Percentiles rank a stretch among this genome's conserved stretches.
These are phyloP conservation scores for Seriola dumerili DNA, from an alignment of 2,113 vertebrate genomes.

Conservation along the genomic window DNA sequence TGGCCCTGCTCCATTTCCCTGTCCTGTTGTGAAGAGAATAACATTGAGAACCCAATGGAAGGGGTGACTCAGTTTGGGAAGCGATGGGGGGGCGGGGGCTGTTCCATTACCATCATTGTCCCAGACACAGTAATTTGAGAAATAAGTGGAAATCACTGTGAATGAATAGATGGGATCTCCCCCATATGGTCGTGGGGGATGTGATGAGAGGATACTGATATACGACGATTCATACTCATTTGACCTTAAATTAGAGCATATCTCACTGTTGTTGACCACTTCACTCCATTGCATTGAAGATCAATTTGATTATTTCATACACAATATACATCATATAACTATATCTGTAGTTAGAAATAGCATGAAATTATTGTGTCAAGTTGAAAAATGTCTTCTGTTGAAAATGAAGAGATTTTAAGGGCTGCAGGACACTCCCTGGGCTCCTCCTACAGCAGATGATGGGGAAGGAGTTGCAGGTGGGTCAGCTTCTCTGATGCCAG, in stretches of 20 bases:
- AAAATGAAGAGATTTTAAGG: too few relatives aligned
- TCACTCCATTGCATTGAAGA: too few relatives aligned
- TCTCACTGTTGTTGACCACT: neutral
- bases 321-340: too few relatives aligned
- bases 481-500: neutral
- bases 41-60: neutral
- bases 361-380: too few relatives aligned
- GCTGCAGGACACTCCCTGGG: neutral
- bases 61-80: neutral
- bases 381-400: too few relatives aligned
- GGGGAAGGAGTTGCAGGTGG: neutral
- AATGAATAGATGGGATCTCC: neutral
- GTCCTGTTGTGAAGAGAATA: conserved; percentile 12
- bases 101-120: conserved; percentile 28
- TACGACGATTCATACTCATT: neutral
- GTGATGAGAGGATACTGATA: neutral
- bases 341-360: neutral
- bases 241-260: neutral
- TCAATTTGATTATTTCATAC: too few relatives aligned
- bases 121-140: conserved; percentile 1
- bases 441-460: neutral
- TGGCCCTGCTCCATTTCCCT: neutral
- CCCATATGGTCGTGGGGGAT: neutral
- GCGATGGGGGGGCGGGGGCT: neutral
- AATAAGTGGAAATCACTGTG: conserved; percentile 23